Conservation (phyloP, 2,113 vertebrate species). For the Camelus dromedarius region DNA sequence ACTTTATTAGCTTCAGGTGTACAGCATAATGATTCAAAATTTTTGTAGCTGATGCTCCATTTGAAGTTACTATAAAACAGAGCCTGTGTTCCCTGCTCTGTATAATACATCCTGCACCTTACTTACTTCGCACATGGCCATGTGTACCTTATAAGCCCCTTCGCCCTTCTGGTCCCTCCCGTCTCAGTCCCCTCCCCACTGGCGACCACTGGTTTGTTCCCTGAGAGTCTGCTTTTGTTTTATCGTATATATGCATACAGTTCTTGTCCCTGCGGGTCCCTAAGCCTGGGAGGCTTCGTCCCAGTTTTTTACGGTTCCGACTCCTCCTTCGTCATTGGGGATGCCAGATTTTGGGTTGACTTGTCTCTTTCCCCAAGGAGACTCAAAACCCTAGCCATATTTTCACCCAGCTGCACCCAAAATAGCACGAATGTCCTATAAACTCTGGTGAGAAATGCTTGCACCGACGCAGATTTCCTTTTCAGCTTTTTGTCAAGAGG, state of each 20-base stretch:
- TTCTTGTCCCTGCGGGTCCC: too few species aligned
- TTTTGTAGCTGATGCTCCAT: not conserved
- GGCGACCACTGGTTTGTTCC: accelerated
- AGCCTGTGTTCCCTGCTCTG: not conserved
- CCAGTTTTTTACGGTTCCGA: not conserved
- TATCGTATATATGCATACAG: too few species aligned
- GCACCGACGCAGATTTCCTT: not conserved
- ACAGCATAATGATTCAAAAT: not conserved
- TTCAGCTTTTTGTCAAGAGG: not conserved
- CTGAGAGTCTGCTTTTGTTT: not conserved
- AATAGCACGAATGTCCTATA: too few species aligned
- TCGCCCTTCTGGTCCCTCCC: not conserved
- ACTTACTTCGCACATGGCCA: not conserved
- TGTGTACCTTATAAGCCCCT: not conserved
- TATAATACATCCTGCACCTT: not conserved
- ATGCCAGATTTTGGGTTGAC: not conserved
- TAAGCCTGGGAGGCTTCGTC: not conserved
- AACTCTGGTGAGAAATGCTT: accelerated
- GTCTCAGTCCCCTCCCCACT: not conserved
- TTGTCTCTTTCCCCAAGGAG: too few species aligned
- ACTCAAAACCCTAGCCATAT: not conserved
- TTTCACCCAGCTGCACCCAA: not conserved
- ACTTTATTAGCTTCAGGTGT: not conserved
- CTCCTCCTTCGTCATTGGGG: accelerated
- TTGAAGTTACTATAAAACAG: not conserved